Conservation (phyloP, 2,888 invertebrate genomes). For the Drosophila atripex region DNA sequence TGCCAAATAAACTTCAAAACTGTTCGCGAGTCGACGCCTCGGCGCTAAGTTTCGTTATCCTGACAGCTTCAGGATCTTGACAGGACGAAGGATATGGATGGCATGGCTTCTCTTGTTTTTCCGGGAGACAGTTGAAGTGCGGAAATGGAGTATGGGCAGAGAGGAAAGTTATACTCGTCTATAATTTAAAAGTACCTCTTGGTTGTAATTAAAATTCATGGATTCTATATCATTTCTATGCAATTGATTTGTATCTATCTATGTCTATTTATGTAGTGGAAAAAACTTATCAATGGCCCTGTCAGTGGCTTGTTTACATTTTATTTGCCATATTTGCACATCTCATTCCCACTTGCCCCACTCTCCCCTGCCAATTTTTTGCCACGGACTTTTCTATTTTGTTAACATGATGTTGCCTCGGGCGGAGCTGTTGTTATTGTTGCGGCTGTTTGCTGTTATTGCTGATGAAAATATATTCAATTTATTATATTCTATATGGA, state of each 20-base stretch:
- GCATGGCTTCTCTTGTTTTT: neutral
- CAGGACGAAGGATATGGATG: constrained; percentile 15
- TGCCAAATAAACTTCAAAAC: constrained; percentile 77
- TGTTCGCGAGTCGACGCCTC: constrained; percentile 73
- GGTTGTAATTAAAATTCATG: neutral
- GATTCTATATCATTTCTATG: neutral
- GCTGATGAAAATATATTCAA: constrained; percentile 77
- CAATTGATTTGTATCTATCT: neutral
- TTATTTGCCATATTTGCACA: constrained; percentile 54
- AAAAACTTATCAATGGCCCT: constrained; percentile 4
- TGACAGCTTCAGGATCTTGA: constrained; percentile 54
- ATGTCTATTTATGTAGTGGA: neutral
- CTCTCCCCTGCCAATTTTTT: constrained; percentile 32
- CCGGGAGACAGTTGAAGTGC: neutral
- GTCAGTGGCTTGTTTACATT: constrained; percentile 59
- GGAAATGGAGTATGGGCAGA: neutral
- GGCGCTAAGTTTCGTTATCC: constrained; percentile 49
- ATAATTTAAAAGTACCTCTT: neutral
- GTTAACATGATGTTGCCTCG: constrained; percentile 69
- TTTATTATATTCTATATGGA: constrained; percentile 73
- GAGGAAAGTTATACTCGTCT: neutral
- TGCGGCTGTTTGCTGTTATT: constrained; percentile 67
- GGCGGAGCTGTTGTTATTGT: constrained; percentile 21
- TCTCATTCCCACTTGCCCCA: constrained; percentile 10
- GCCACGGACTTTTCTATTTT: constrained; percentile 62